Evolutionary conservation across 2,113 vertebrate genomes (phyloP).

Genomic region (Spea bombifrons): DNA sequence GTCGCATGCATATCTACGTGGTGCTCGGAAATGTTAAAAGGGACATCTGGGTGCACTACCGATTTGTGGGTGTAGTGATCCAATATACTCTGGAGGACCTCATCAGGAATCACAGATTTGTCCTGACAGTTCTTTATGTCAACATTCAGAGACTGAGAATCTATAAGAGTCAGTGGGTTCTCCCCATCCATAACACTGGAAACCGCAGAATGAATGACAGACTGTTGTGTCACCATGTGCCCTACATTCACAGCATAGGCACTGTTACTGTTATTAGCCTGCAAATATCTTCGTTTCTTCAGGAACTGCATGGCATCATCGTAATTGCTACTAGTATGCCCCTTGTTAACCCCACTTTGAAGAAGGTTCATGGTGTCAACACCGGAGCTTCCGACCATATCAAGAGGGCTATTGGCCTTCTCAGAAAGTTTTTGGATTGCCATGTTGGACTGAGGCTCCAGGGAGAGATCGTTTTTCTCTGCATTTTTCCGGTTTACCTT

Average conservation of each 20-base stretch:
- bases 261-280: slow-evolving; percentile 82
- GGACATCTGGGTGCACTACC: slow-evolving; percentile 89
- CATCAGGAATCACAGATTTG: slow-evolving; percentile 96
- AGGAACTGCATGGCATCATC: slow-evolving; percentile 99
- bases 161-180: slow-evolving; percentile 86
- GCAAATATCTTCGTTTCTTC: slow-evolving; percentile 96
- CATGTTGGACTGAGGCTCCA: slow-evolving; percentile 72
- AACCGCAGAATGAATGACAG: slow-evolving; percentile 88
- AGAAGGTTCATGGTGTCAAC: slow-evolving; percentile 85
- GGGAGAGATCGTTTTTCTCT: slow-evolving; percentile 83
- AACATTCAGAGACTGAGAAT: slow-evolving; percentile 79
- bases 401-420: slow-evolving; percentile 77
- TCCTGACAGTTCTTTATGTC: slow-evolving; percentile 91
- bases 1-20: slow-evolving; percentile 89
- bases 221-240: slow-evolving; percentile 85
- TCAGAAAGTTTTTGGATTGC: slow-evolving; percentile 83
- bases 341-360: slow-evolving; percentile 80
- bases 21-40: slow-evolving; percentile 87
- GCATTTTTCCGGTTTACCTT: slow-evolving; percentile 82
- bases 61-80: slow-evolving; percentile 96
- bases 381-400: slow-evolving; percentile 68
- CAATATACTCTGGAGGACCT: slow-evolving; percentile 94
- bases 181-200: slow-evolving; percentile 84
- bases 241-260: slow-evolving; percentile 85
- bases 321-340: slow-evolving; percentile 87